Base-by-base conservation (phyloP, 2,888 invertebrate genomes). In the Odontocerum albicorne region DNA sequence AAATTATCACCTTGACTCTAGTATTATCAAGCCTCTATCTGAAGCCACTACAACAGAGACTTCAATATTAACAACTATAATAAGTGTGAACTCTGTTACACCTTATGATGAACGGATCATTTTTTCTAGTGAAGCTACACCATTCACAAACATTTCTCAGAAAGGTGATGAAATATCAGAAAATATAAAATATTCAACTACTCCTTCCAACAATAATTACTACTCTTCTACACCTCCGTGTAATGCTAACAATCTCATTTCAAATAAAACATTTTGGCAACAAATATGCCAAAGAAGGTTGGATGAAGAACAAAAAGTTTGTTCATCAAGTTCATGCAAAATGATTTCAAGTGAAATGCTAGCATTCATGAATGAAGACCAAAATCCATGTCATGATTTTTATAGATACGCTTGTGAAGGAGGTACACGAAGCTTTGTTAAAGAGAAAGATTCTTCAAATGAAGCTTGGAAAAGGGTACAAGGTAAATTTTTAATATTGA, bases 401-500 rank as follows among this genome's bases (percentile, higher is more conserved):
- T 54, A 53, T 42, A 40, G 21, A 6, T 51, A 39, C 7, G 36
- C 57, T 22, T 57, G 57, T 43, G 45, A 44, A 16, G 53, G 57
- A 13, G 35, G 49, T 20, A n/a, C 12, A 4, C 38, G 49, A 40
- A 40, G 49, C 19, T 49, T 21, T 22, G n/a, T 57, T 12, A 19
- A 35, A 2, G 44, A 57, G 39, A 38, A 13, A 21, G 44, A 57
- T 35, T 13, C 17, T 13, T 43, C 38, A 1, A 27, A 31, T n/a
- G 53, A 53, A 22, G 43, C 53, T 22, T 38, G 19, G 15, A 38
- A 38, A 8, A 51, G 52, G 35, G 44, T 57, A 31, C 20, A 51
- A 51, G 22, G 51, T 51, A 42, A 13, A 16, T 20, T 38, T 38
- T n/a, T n/a, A n/a, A n/a, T n/a, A n/a, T n/a, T n/a, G n/a, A n/a